A percentile compares a stretch with the other conserved stretches of the same genome.
Conservation (phyloP, 35 echinoderm and acorn worm species). For the Eucidaris tribuloides region DNA sequence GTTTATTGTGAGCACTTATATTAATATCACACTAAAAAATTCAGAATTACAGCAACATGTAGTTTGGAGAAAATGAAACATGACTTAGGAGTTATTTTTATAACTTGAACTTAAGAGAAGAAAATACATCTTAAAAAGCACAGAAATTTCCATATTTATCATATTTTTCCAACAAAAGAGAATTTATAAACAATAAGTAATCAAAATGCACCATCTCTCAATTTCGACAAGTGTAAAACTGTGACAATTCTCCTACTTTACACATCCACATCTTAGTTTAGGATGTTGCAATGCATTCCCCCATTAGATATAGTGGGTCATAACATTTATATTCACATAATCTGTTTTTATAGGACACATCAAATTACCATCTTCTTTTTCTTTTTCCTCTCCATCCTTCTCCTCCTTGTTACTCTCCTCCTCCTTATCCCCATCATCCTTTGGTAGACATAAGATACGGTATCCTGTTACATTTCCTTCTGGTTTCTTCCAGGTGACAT, state of each 20-base stretch:
- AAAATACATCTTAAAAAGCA: too few relatives aligned
- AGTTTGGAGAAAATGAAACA: too few relatives aligned
- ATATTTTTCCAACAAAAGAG: too few relatives aligned
- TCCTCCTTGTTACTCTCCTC: slow-evolving; percentile 1
- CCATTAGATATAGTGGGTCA: neutral
- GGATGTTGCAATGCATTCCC: neutral
- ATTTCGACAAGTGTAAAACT: neutral
- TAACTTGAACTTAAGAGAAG: too few relatives aligned
- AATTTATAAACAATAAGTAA: neutral
- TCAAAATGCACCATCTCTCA: neutral
- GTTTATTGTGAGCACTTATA: too few relatives aligned
- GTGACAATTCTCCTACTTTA: too few relatives aligned
- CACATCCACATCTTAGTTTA: too few relatives aligned
- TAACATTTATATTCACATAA: neutral
- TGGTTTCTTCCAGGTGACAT: slow-evolving; percentile 50
- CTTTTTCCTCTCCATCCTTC: neutral
- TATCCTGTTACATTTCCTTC: slow-evolving; percentile 43
- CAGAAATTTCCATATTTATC: too few relatives aligned
- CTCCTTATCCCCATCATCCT: slow-evolving; percentile 26
- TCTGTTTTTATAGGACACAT: neutral
- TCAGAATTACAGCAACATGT: too few relatives aligned
- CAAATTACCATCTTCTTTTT: neutral
- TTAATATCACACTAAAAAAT: too few relatives aligned
- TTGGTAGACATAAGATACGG: slow-evolving; percentile 23
- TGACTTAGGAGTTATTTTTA: too few relatives aligned